phyloP scores from a whole-genome alignment of 1,140 invertebrate genomes.

The Eurosta solidaginis region DNA sequence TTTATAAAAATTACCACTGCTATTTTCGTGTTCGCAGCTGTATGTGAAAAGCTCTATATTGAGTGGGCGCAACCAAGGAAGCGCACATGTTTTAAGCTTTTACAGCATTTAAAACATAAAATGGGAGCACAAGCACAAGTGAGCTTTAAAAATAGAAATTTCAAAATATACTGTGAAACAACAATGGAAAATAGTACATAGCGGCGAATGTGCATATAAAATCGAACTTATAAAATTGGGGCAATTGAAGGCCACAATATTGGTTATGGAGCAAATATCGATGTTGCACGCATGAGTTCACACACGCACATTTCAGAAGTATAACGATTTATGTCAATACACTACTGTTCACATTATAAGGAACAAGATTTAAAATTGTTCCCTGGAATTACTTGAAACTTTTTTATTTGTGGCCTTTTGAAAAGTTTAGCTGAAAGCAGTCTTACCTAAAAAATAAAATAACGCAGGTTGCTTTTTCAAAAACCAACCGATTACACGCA shows the following conservation, averaged over 20 bases:
- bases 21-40: too few species aligned
- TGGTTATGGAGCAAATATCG: not conserved
- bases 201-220: too few species aligned
- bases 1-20: too few species aligned
- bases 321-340: not conserved
- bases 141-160: not conserved
- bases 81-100: slow-evolving; percentile 38
- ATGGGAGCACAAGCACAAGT: not conserved
- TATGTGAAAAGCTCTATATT: too few species aligned
- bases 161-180: not conserved
- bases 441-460: too few species aligned
- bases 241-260: not conserved
- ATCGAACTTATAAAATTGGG: not conserved
- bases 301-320: not conserved
- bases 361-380: too few species aligned
- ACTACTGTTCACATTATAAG: not conserved
- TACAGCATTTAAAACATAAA: not conserved
- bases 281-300: not conserved
- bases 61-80: slow-evolving; percentile 45
- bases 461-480: too few species aligned
- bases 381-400: too few species aligned
- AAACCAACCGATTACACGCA: too few species aligned
- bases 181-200: not conserved
- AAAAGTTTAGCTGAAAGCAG: too few species aligned
- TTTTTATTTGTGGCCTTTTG: too few species aligned